Percentiles rank a stretch among this genome's conserved stretches.
Conservation (phyloP, 1,140 invertebrate genomes). For the Stegodyphus dumicola region DNA sequence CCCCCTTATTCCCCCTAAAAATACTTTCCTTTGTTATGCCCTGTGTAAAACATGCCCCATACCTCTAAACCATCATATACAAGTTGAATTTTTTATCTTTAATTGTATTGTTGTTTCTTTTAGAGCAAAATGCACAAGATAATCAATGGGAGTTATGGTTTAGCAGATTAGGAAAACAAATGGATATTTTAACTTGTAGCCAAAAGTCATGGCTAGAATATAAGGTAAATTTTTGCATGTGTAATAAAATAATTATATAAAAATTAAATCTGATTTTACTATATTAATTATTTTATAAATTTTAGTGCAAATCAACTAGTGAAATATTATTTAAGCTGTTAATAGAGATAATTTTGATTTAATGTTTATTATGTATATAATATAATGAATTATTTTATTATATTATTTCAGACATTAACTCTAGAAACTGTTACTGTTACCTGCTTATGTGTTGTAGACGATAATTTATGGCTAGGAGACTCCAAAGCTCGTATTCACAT, state of each 20-base stretch:
- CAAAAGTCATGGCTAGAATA: constrained; percentile 71
- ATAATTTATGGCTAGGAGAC: constrained; percentile 87
- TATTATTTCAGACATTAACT: constrained; percentile 59
- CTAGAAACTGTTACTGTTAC: constrained; percentile 64
- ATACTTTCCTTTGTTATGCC: no score
- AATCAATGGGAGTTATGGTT: constrained; percentile 72
- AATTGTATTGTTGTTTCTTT: neutral
- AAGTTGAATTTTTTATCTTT: neutral
- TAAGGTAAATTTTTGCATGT: constrained; percentile 57
- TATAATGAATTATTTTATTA: neutral
- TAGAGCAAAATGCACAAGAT: constrained; percentile 49
- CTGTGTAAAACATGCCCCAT: no score
- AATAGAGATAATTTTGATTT: no score
- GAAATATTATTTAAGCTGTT: no score
- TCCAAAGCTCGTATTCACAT: constrained; percentile 82
- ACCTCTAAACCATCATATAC: no score
- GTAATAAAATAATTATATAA: no score
- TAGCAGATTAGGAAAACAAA: constrained; percentile 77
- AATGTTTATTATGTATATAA: no score
- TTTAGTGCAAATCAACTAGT: no score
- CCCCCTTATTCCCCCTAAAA: no score
- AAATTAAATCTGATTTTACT: no score
- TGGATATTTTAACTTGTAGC: constrained; percentile 76
- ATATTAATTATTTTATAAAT: no score
- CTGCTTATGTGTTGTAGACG: constrained; percentile 74